Base-by-base conservation (phyloP, 2,888 invertebrate species). In the Hedya salicella region DNA sequence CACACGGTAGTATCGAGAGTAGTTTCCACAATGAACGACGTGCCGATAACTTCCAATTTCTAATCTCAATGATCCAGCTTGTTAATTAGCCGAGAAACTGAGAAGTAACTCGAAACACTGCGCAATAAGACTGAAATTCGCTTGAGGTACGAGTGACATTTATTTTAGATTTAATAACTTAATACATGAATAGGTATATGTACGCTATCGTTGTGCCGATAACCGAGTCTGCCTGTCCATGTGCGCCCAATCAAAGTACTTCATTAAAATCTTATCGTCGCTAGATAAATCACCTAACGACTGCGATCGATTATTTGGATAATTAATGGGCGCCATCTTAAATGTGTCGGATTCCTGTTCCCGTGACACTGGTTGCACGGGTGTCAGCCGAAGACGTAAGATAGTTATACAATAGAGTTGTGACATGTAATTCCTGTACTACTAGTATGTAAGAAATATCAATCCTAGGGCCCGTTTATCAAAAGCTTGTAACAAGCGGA, bases 241-340 rank as follows among this genome's bases (percentile, higher is more conserved):
- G 90, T 81, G 87, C 86, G 81, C 89, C 90, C 91, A 91, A 91
- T 91, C 91, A 91, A 89, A 91, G 91, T 91, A 91, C 92, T 91
- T 92, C 91, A 92, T 92, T 92, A 92, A 92, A 91, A 90, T 89
- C 89, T 92, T 92, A 92, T 92, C 92, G 88, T 82, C 85, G 83
- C 86, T 88, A 91, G 91, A 92, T 92, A 92, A 92, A 92, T 92
- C 91, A 92, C 91, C 80, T 86, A 88, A 90, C 90, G 89, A 86
- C 87, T 87, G 80, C 89, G 82, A 91, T 92, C 91, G 91, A 91
- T 92, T 92, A 92, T 91, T 91, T 86, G 80, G 88, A 91, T 91
- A 92, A 91, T 91, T 91, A 91, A 91, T 91, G 85, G 84, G 32
- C 83, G 78, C 81, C 86, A 88, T 88, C 82, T 85, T 82, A 88